phyloP scores from a whole-genome alignment of 2,797 vertebrate species.

The Gymnoscopelus braueri region DNA sequence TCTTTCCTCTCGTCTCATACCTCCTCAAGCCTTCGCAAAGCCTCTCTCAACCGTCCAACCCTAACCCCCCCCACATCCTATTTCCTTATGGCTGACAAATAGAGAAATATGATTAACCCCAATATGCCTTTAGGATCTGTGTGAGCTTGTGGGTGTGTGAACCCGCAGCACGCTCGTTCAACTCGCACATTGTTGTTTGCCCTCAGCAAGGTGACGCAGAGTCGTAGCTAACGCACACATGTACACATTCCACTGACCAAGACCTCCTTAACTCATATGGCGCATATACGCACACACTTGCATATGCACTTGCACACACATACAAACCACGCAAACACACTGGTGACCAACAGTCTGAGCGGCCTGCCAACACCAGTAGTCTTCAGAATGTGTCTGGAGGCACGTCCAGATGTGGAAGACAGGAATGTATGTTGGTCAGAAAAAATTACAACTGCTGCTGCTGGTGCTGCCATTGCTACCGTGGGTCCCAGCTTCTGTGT shows the following conservation, averaged over 20 bases:
- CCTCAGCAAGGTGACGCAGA: conserved; percentile 60
- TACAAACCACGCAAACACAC: background rate
- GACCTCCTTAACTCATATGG: conserved; percentile 5
- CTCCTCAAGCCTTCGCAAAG: conserved; percentile 21
- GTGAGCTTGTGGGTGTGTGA: conserved; percentile 39
- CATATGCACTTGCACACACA: background rate
- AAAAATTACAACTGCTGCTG: conserved; percentile 40
- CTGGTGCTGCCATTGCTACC: conserved; percentile 26
- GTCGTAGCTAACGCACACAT: background rate
- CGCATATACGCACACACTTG: conserved; percentile 17
- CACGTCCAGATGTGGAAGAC: conserved; percentile 63
- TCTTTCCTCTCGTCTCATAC: conserved; percentile 2
- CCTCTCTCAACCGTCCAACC: background rate
- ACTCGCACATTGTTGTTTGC: conserved; percentile 42
- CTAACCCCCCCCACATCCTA: conserved; percentile 23
- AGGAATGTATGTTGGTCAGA: conserved; percentile 40
- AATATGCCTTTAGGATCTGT: conserved; percentile 46
- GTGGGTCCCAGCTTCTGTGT: conserved; percentile 3
- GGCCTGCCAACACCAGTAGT: conserved; percentile 59
- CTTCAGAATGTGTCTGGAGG: conserved; percentile 51
- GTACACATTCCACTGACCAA: conserved; percentile 31
- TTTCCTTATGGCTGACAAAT: conserved; percentile 26
- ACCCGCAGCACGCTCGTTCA: conserved; percentile 41
- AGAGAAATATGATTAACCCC: conserved; percentile 39
- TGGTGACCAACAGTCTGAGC: conserved; percentile 44